Conservation (phyloP, 2,888 invertebrate species). For the Lacanobia wlatinum region DNA sequence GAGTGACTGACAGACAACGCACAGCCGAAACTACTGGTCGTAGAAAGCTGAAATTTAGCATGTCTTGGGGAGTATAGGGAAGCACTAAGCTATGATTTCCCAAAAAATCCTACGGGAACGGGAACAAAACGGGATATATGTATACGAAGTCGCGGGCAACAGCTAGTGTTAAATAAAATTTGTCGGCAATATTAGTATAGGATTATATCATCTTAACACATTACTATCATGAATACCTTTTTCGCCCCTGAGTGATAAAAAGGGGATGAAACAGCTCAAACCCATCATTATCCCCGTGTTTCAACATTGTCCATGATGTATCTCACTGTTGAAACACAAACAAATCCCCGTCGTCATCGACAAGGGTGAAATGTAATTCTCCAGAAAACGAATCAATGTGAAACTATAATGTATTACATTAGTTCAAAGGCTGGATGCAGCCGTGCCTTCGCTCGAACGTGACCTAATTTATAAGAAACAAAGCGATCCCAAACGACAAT, state of each 20-base stretch:
- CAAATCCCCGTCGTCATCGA: slow-evolving; percentile 43
- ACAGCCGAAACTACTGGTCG: too few species aligned
- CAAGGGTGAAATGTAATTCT: slow-evolving; percentile 60
- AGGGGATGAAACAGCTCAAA: neutral
- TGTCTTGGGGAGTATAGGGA: too few species aligned
- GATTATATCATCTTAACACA: neutral
- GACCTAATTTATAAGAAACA: slow-evolving; percentile 86
- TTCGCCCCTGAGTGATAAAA: neutral
- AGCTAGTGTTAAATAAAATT: neutral
- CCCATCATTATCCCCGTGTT: slow-evolving; percentile 4
- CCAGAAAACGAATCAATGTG: slow-evolving; percentile 69
- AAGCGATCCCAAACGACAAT: slow-evolving; percentile 75
- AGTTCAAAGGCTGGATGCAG: slow-evolving; percentile 76
- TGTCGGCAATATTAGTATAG: neutral
- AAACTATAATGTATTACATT: slow-evolving; percentile 77
- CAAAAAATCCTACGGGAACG: too few species aligned
- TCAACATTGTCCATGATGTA: slow-evolving; percentile 15
- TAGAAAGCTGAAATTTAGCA: too few species aligned
- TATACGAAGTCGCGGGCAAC: too few species aligned
- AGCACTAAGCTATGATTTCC: too few species aligned
- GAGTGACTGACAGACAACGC: too few species aligned
- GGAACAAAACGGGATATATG: too few species aligned
- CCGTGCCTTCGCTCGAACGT: slow-evolving; percentile 79
- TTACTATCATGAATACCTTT: neutral
- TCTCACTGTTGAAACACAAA: slow-evolving; percentile 34